Base-by-base conservation (phyloP, 2,888 invertebrate genomes). In the Notodonta ziczac region DNA sequence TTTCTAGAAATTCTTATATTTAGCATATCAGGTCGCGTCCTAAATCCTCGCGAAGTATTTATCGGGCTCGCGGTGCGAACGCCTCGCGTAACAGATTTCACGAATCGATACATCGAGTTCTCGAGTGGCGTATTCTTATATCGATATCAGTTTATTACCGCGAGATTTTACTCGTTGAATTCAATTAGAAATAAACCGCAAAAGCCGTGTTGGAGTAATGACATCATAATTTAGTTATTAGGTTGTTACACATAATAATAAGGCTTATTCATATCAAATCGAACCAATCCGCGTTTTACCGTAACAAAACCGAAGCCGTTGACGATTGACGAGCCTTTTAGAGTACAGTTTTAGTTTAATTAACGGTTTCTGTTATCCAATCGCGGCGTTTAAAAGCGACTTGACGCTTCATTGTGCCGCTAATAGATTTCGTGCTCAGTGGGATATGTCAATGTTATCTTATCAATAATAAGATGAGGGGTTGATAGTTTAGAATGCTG, bases 1-100 rank as follows among this genome's bases (percentile, higher is more conserved):
- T 42, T 42, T 46, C n/a, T 46, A 6, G n/a, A n/a, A 46, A 1
- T n/a, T 4, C 5, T 5, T 13, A n/a, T 2, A 42, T 56, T 56
- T 51, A 24, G 9, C 10, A 53, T 53, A 53, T 53, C 53, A 9
- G 53, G 13, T 13, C 40, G 8, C 14, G 44, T 13, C 24, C 39
- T 56, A 44, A 44, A 42, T 44, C 66, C 59, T 61, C 63, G 62
- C 56, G 69, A 68, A 65, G 76, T 79, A 79, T 80, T 81, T 81
- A 81, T 78, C 67, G 70, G 55, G 56, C 52, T 65, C 67, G 69
- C 64, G 65, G 70, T 62, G 66, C 67, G 57, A 63, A 60, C 65
- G 72, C 68, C 70, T 70, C 70, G 66, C 67, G 73, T 61, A 65
- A 74, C 76, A 80, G 82, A 82, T 83, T 83, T 84, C 76, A 78